A percentile compares a stretch with the other conserved stretches of the same genome.
phyloP scores from a whole-genome alignment of 2,888 invertebrate species.

The Cantharis rustica region DNA sequence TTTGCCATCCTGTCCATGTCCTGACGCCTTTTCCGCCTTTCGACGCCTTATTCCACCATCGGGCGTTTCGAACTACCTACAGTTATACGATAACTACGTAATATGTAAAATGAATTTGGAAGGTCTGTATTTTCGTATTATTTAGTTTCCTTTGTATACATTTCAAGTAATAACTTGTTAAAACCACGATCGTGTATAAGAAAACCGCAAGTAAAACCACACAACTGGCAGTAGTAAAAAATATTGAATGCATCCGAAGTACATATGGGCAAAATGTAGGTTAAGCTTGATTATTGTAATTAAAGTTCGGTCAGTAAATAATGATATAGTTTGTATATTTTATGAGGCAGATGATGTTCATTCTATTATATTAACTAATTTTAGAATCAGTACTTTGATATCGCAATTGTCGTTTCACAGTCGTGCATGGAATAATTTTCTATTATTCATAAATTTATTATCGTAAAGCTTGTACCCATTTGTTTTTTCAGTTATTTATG shows the following conservation, averaged over 20 bases:
- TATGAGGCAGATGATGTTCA: constrained; percentile 38
- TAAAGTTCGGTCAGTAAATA: constrained; percentile 34
- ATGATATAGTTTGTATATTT: constrained; percentile 35
- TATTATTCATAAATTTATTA: constrained; percentile 31
- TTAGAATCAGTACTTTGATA: constrained; percentile 8
- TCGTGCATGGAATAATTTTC: constrained; percentile 24
- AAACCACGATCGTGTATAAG: constrained; percentile 26
- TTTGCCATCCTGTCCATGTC: constrained; percentile 40
- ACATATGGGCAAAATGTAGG: constrained; percentile 25
- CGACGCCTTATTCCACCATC: constrained; percentile 48
- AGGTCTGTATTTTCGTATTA: not conserved
- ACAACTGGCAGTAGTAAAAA: constrained; percentile 35
- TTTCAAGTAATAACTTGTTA: constrained; percentile 18
- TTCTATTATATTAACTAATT: constrained; percentile 24
- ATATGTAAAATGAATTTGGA: not conserved
- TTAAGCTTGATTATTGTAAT: constrained; percentile 39
- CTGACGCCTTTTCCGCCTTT: constrained; percentile 49
- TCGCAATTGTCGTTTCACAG: constrained; percentile 24
- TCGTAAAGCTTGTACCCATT: constrained; percentile 18
- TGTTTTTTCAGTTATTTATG: constrained; percentile 10
- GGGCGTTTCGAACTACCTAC: constrained; percentile 46
- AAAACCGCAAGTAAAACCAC: constrained; percentile 32
- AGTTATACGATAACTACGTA: not conserved
- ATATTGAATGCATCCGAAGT: constrained; percentile 9
- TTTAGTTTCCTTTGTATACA: not conserved